These are phyloP conservation scores for Enteromius trimaculatus DNA, from an alignment of 2,797 vertebrate species.

Conservation along the genomic window DNA sequence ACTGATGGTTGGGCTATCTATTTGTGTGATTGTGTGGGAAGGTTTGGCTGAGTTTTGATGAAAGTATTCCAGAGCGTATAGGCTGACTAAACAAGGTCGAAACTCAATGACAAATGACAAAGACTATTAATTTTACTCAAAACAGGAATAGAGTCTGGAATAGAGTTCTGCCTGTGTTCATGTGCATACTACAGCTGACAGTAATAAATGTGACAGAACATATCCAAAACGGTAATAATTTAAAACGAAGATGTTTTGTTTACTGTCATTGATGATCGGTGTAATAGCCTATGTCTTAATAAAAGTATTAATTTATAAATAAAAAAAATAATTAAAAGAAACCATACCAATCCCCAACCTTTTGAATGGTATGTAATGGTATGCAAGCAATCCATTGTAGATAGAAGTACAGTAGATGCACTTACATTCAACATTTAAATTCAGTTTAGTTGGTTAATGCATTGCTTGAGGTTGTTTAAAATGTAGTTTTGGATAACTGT, in stretches of 20 bases:
- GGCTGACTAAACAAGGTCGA: slow-evolving; percentile 57
- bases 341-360: neutral
- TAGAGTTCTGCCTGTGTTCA: neutral
- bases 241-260: neutral
- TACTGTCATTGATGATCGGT: neutral
- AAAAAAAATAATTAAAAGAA: neutral
- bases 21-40: slow-evolving; percentile 76
- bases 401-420: neutral
- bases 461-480: neutral
- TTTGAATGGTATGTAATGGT: neutral
- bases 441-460: neutral
- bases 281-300: neutral
- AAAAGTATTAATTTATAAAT: neutral
- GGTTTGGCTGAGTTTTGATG: slow-evolving; percentile 71
- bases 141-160: slow-evolving; percentile 30
- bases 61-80: slow-evolving; percentile 63
- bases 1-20: slow-evolving; percentile 69
- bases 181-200: neutral
- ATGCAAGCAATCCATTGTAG: neutral
- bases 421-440: neutral
- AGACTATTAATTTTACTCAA: slow-evolving; percentile 53
- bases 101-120: slow-evolving; percentile 50
- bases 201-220: neutral
- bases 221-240: neutral
- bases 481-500: neutral